Base-by-base conservation (phyloP, 37 sponge, comb jelly and placozoan species). In the Lycopodina hypogea region DNA sequence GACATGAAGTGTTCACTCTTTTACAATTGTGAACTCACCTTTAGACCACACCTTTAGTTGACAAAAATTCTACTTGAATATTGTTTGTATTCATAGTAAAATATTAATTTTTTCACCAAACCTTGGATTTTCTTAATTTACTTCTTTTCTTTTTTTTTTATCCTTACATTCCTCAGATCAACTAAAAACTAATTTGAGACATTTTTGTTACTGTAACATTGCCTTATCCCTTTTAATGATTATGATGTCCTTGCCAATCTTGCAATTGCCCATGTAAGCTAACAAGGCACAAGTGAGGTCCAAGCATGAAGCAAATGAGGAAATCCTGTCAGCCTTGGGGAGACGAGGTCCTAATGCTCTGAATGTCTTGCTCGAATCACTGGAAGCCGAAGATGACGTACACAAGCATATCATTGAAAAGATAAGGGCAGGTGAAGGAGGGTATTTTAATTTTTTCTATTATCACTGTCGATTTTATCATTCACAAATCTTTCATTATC, bases 331-430 rank as follows among this genome's bases (percentile, higher is more conserved):
- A 22, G 81, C 81, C 4, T 52, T 87, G 22, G 60, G 56, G 11
- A 38, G 75, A 11, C 66, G 81, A 21, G 81, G 80, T 18, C 68
- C 76, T 0, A 24, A 67, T 59, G 68, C 39, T 18, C 76, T 87
- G 26, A 81, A 87, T 48, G 60, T 50, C 18, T 60, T 87, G 17
- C 36, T 87, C 36, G 76, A 75, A 52, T 36, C 61, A 1, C 42
- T 87, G 50, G 37, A 73, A 40, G 81, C 50, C 19, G 76, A 87
- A 56, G 77, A 81, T 3, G 78, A 71, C 11, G 81, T 76, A 3
- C 28, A 87, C 39, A 40, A 34, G 1, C 52, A 41, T 28, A 59
- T 87, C 56, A 87, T 87, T 38, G 55, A n/a, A 3, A 80, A 58
- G 42, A 87, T 87, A 23, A 75, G 81, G 33, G 55, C 53, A 76